phyloP scores from a whole-genome alignment of 2,797 vertebrate genomes.

The Podarcis siculus region DNA sequence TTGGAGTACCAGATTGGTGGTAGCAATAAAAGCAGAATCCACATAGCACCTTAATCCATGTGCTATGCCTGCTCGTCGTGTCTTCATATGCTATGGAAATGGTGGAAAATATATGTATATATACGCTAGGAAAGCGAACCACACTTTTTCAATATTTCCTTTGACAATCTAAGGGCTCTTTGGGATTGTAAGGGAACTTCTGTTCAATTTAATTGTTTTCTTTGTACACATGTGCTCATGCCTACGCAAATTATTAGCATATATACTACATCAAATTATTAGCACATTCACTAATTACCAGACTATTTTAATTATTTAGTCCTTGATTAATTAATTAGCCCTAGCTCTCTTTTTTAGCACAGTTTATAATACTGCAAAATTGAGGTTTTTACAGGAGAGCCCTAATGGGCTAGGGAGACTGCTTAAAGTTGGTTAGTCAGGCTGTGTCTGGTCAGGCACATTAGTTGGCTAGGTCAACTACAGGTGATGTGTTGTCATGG shows the following conservation, averaged over 20 bases:
- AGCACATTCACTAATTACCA: neutral
- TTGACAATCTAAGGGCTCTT: neutral
- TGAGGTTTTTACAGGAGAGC: neutral
- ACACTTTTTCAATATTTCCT: neutral
- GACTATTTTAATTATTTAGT: neutral
- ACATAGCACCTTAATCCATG: no score
- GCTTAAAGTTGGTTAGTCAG: neutral
- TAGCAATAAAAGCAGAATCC: no score
- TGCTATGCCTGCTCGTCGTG: no score
- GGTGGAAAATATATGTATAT: neutral
- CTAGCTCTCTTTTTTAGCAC: neutral
- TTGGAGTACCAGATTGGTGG: no score
- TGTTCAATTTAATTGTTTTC: neutral
- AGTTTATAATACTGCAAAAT: neutral
- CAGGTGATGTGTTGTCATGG: neutral
- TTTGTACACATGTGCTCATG: neutral
- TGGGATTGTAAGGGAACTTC: neutral
- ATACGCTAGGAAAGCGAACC: no score
- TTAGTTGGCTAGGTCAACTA: neutral
- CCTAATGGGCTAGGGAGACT: neutral
- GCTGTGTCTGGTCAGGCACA: neutral
- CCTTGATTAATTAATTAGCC: neutral
- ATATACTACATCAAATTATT: constrained; percentile 9
- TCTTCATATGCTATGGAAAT: neutral
- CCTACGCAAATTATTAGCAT: neutral